Base-by-base conservation (phyloP, 64 coral and sea anemone species). In the Hydrozoanthus tunicans region DNA sequence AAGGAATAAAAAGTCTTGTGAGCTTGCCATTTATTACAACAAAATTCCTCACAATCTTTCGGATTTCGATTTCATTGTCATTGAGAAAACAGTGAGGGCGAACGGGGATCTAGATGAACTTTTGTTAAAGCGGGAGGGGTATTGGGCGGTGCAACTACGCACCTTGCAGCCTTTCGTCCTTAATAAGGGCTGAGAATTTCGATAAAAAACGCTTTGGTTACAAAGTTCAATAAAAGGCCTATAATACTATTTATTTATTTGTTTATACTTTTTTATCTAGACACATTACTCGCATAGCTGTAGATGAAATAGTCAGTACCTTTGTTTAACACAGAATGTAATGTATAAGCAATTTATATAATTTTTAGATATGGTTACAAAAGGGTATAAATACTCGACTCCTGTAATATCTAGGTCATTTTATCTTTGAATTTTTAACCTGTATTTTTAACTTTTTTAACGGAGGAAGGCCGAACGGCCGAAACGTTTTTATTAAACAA, bases 21-120 rank as follows among this genome's bases (percentile, higher is more conserved):
- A 84, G n/a, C 81, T 84, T 24, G 81, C 60, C 6, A 84, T 66
- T 23, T 60, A 43, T 61, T 84, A 51, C n/a, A 84, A 84, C 59
- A 84, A 63, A 53, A 24, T 26, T 84, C n/a, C 81, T 84, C 81
- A 84, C 59, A 25, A 7, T 53, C 25, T 84, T 53, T 12, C 7
- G 25, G 81, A 84, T 84, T 64, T 84, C 27, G 5, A 0, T 26
- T 84, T 78, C 15, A 65, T 84, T 63, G 59, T 66, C 32, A 83
- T 83, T 24, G 59, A 83, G 62, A 52, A 32, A 9, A 83, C 64
- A 51, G 4, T 14, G 7, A 83, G 64, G 17, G 64, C 81, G 1
- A 64, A 9, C 53, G 59, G 81, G 59, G 61, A 83, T 65, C 13
- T 66, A 54, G 81, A 65, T 14, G 8, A 64, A 64, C 62, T 64